These are phyloP conservation scores for Dryococelus australis DNA, from an alignment of 2,888 invertebrate species.

Conservation along the genomic window DNA sequence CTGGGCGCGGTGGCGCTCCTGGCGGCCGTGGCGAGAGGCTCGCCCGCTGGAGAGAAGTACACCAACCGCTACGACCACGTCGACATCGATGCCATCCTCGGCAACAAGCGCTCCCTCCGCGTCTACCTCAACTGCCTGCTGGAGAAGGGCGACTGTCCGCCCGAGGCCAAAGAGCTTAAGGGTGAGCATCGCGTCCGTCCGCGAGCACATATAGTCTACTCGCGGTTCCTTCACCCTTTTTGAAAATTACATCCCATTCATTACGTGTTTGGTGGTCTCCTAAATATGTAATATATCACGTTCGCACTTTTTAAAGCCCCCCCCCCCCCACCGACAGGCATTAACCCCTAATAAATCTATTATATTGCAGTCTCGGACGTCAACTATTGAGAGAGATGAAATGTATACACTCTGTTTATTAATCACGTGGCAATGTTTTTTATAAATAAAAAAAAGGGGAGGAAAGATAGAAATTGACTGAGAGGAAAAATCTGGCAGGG, in stretches of 20 bases:
- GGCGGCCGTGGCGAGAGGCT: not conserved
- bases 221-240: no score
- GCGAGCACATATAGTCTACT: not conserved
- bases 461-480: no score
- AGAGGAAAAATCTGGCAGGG: no score
- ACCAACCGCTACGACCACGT: slow-evolving; percentile 51
- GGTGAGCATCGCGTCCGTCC: slow-evolving; percentile 10
- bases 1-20: not conserved
- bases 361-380: no score
- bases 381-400: no score
- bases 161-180: slow-evolving; percentile 49
- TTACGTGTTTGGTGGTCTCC: not conserved
- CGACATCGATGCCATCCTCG: slow-evolving; percentile 51
- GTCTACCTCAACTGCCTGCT: slow-evolving; percentile 51
- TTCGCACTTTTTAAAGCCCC: no score
- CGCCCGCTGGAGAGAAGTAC: slow-evolving; percentile 38
- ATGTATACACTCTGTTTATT: no score
- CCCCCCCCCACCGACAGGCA: no score
- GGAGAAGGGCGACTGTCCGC: slow-evolving; percentile 50
- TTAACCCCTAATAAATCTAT: no score
- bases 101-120: slow-evolving; percentile 51
- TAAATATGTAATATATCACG: not conserved
- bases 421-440: no score
- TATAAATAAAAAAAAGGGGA: no score
- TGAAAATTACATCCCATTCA: no score